Evolutionary conservation across 2,113 vertebrate genomes (phyloP).

Genomic region (Mola mola): DNA sequence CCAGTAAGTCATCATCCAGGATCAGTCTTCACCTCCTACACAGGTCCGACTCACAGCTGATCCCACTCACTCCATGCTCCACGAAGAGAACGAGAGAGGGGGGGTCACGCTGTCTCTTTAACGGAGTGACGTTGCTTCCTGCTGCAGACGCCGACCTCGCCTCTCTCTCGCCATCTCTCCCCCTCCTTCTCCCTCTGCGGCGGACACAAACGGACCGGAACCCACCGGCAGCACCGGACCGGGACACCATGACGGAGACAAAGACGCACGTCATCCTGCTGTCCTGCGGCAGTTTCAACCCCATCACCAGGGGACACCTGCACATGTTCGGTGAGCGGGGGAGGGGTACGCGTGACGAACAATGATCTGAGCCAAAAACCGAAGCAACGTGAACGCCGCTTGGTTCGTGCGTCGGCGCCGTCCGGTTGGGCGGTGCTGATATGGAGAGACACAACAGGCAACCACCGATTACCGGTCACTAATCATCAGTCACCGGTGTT

Average conservation of each 20-base stretch:
- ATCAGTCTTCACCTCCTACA: no score
- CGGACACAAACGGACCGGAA: conserved; percentile 14
- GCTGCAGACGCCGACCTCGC: conserved; percentile 40
- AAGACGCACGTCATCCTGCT: conserved; percentile 96
- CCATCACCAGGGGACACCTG: conserved; percentile 96
- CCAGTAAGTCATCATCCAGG: no score
- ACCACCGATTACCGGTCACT: no score
- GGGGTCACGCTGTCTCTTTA: conserved; percentile 42
- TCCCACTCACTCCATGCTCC: no score
- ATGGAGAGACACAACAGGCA: not conserved
- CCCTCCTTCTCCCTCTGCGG: conserved; percentile 15
- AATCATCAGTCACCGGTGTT: no score
- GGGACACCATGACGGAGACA: conserved; percentile 86
- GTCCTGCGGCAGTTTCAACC: conserved; percentile 97
- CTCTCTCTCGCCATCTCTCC: conserved; percentile 5
- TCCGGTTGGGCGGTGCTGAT: not conserved
- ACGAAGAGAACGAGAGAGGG: no score
- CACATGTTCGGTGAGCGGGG: conserved; percentile 94
- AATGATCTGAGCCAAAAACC: no score
- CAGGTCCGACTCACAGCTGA: no score
- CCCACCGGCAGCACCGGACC: conserved; percentile 30
- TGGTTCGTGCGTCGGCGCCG: not conserved
- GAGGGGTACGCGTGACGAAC: not conserved
- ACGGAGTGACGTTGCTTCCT: conserved; percentile 43
- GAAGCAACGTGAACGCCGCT: no score